Evolutionary conservation across 2,113 vertebrate genomes (phyloP), one percentile per base, ranked within the genome.

Genomic region (Orcinus orca): DNA sequence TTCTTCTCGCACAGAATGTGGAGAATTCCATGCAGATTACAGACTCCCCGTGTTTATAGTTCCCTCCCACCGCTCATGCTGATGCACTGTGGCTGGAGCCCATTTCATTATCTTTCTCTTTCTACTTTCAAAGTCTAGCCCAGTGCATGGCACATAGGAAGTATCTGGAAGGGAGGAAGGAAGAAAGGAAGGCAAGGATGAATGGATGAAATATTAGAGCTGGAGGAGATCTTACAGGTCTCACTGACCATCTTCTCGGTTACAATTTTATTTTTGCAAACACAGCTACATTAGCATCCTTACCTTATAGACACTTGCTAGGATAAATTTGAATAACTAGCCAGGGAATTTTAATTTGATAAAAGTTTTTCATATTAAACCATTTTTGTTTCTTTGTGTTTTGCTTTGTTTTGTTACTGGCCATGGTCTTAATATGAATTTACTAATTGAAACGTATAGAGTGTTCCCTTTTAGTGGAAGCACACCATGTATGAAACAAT

Each of bases 271-370:
- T 63, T 90, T 90, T 91, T 88, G 31, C 71, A 96, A 88, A 73
- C 50, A 87, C 36, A 77, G 58, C 44, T 88, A 6, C 31, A 1
- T 62, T 68, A 82, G 60, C 77, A 29, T n/a, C 50, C 68, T 89
- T 36, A 21, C 62, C 38, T 93, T 71, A 50, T 44, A 88, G 21
- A 8, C 10, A 83, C 29, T 80, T 81, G 70, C 81, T 77, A 71
- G 25, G 62, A 83, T 86, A 67, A 71, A 73, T 88, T 65, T 93
- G 21, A 93, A 77, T 79, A 93, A 92, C n/a, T 38, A 82, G 31
- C 11, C 50, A 60, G 41, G 38, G 67, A 93, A 93, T 87, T 81
- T 88, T 18, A 90, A 93, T 94, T 60, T 18, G 2, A 50, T 92
- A 62, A 58, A 82, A 80, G 47, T 29, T 93, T 71, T 80, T 47